Evolutionary conservation across 2,113 vertebrate genomes (phyloP), one percentile per base, ranked within the genome.

Genomic region (Cavia aperea): DNA sequence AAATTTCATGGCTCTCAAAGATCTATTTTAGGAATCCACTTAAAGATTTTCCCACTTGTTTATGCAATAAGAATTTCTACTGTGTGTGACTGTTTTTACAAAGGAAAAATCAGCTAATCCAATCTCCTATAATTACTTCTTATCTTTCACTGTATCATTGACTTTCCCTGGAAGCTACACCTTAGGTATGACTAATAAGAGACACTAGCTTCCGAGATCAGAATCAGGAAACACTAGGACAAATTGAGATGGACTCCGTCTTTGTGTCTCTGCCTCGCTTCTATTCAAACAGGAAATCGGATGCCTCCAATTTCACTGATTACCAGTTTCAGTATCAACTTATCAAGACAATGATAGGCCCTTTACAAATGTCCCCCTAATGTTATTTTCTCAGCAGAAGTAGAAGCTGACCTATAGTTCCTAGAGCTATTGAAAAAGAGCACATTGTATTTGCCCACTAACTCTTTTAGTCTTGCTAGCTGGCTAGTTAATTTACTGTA

Each of bases 321-420:
- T 97, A 94, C 96, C 95, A 96, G 95, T 97, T 97, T 97, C 96
- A 94, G 96, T 96, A 96, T 97, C 97, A 97, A 95, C 92, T 96
- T 97, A 97, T 96, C 95, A 96, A 97, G 94, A 95, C 97, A 98
- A 97, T 96, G 90, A 97, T 95, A 97, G 94, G 70, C 85, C 96
- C 82, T 96, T 96, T 97, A 97, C 92, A 97, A 97, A 97, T 96
- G 95, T 95, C 78, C 83, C 91, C 84, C 92, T 97, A 96, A 97
- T 96, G 96, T 94, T 97, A 97, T 98, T 98, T 98, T 96, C 96
- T 96, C 97, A 96, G 96, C 95, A 97, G 96, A 97, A 96, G 91
- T 95, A 96, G 91, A 89, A 91, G 54, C 92, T 97, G 96, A 97
- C 96, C 95, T 96, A 70, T 66, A 93, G 92, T 95, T 95, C 95